Evolutionary conservation across 64 coral and sea anemone species (phyloP), one percentile per base, ranked within the genome.

Genomic region (Hydrozoanthus tunicans): DNA sequence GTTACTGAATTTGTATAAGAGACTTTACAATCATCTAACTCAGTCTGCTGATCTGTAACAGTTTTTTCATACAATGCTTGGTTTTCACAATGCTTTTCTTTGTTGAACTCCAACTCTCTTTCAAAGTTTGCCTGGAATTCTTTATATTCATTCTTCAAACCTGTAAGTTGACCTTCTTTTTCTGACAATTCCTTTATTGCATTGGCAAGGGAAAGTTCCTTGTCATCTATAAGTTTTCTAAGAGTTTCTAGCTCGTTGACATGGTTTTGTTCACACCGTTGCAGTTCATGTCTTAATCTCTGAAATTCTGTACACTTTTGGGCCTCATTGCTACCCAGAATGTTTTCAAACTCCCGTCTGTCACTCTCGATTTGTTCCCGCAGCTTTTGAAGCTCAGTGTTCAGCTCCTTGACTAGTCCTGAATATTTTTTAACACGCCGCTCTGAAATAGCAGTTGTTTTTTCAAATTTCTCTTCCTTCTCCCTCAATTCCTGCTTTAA

Each of bases 331-430:
- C 91, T 85, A 62, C 94, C 72, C 15, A 96, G 24, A 70, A 96
- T 85, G 73, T 91, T 91, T 81, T 96, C 94, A 62, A 96, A 96
- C 6, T 92, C 89, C 62, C 56, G 79, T 57, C 94, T 91, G 63
- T 96, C 89, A 59, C 78, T 93, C 77, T 93, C 84, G 14, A 86
- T 79, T 85, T 93, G 89, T 79, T 93, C 92, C 9, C 57, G 88
- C 23, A 81, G 58, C 61, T 93, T 93, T 53, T 62, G 83, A 76
- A 96, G 73, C 56, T 93, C 92, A 32, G 89, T 11, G 64, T 93
- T 88, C 67, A 96, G 83, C 78, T 81, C 83, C 51, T 96, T 96
- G 32, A 96, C 72, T 13, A 70, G 54, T 1, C 70, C 25, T 62
- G 80, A 62, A 59, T 91, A 91, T 64, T 88, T 93, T 77, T 64